Base-by-base conservation (phyloP, 2,888 invertebrate genomes). In the Drepana falcataria region DNA sequence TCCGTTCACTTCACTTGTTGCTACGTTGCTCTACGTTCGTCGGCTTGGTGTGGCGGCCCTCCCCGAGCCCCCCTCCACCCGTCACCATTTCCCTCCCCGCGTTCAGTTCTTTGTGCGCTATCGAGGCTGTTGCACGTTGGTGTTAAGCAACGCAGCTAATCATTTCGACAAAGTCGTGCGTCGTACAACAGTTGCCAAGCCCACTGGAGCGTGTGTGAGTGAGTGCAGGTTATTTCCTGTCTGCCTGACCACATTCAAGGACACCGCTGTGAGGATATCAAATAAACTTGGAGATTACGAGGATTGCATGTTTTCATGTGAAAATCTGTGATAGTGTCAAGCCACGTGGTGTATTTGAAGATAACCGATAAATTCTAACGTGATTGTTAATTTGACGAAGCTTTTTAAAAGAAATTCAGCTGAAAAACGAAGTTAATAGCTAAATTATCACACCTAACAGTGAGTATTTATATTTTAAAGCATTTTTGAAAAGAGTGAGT, bases 1-100 rank as follows among this genome's bases (percentile, higher is more conserved):
- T 88, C 82, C 86, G 87, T 84, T 88, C 88, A 90, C 89, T 90
- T 90, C 90, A 90, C 89, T 90, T 86, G 84, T 82, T 80, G 81
- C 77, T 79, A 79, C 81, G 77, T 73, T 69, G 78, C 59, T 40
- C 44, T 44, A 44, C 66, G 70, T 61, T 65, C 77, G 2, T 77
- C 83, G 83, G 84, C 81, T 84, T 81, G 76, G 83, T 86, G 86
- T 84, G 79, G 69, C 71, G 66, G 68, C 73, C 66, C 75, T 77
- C 83, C 76, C 83, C 81, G 66, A 72, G 67, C 67, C 71, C 73
- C 73, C 73, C 70, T 75, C 81, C 75, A 68, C 68, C 69, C 68
- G 68, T 75, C 75, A 72, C 73, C 74, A 73, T 73, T 81, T 79
- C 83, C 79, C 81, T 80, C 82, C 85, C 85, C 87, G 84, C 84